Conservation (phyloP, 2,797 vertebrate species). For the Loris lydekkerianus region DNA sequence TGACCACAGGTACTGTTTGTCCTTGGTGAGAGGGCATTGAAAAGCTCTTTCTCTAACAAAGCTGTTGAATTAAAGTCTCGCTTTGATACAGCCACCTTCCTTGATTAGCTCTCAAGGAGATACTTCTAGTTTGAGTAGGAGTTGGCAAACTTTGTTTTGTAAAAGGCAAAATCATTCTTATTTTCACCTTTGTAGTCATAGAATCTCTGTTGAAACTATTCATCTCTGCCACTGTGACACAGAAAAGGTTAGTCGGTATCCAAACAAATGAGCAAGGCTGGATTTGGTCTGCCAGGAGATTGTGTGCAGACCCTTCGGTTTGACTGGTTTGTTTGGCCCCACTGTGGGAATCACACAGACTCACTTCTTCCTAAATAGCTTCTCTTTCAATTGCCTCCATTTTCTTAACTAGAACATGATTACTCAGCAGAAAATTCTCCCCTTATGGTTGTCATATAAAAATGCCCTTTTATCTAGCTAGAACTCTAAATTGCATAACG, state of each 20-base stretch:
- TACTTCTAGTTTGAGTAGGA: neutral
- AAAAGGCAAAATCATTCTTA: neutral
- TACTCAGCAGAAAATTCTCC: neutral
- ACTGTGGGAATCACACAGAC: neutral
- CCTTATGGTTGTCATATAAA: constrained; percentile 3
- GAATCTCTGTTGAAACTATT: neutral
- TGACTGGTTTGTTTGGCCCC: neutral
- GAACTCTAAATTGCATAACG: neutral
- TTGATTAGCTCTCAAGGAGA: neutral
- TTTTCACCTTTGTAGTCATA: neutral
- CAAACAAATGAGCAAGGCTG: neutral
- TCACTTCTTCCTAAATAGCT: neutral
- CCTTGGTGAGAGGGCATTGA: neutral
- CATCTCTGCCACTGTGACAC: neutral
- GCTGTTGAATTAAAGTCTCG: neutral
- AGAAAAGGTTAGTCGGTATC: neutral
- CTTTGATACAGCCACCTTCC: neutral
- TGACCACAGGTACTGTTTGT: neutral
- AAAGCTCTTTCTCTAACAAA: neutral
- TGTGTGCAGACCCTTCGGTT: neutral
- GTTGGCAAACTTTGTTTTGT: neutral
- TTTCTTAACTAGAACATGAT: constrained; percentile 15
- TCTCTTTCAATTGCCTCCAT: neutral
- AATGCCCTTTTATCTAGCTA: constrained; percentile 8
- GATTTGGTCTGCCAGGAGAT: neutral